Conservation (phyloP, 2,888 invertebrate species). For the Philhelius pedissequus region DNA sequence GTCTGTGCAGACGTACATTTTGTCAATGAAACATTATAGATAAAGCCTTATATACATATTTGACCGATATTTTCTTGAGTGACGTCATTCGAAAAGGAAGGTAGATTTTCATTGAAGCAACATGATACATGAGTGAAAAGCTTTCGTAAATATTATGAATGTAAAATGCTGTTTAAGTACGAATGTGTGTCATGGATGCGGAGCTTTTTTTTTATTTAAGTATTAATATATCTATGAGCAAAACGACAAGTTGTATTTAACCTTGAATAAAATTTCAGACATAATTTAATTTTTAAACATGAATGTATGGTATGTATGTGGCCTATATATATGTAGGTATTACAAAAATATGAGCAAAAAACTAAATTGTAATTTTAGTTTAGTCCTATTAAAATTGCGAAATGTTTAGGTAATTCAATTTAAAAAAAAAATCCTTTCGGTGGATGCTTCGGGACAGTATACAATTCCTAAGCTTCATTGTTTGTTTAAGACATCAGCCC, state of each 20-base stretch:
- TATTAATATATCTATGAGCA: not conserved
- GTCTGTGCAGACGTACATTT: slow-evolving; percentile 64
- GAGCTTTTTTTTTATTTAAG: not conserved
- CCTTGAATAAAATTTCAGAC: slow-evolving; percentile 20
- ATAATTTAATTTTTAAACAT: not conserved
- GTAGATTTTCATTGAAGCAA: slow-evolving; percentile 59
- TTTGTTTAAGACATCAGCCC: no score
- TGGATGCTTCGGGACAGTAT: no score
- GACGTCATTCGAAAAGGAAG: slow-evolving; percentile 57
- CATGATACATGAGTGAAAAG: slow-evolving; percentile 55
- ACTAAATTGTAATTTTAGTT: no score
- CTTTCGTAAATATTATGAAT: slow-evolving; percentile 53
- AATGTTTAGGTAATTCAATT: no score
- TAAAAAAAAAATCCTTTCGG: no score
- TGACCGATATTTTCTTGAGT: slow-evolving; percentile 63
- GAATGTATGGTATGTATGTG: not conserved
- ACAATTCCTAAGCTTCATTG: no score
- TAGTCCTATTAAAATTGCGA: no score
- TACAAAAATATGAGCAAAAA: not conserved
- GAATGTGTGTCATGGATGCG: slow-evolving; percentile 18
- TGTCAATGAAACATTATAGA: slow-evolving; percentile 64
- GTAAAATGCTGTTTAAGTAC: slow-evolving; percentile 26
- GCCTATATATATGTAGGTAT: not conserved
- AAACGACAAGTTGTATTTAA: not conserved
- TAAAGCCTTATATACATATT: slow-evolving; percentile 40